Base-by-base conservation (phyloP, 2,888 invertebrate genomes). In the Timandra comae region DNA sequence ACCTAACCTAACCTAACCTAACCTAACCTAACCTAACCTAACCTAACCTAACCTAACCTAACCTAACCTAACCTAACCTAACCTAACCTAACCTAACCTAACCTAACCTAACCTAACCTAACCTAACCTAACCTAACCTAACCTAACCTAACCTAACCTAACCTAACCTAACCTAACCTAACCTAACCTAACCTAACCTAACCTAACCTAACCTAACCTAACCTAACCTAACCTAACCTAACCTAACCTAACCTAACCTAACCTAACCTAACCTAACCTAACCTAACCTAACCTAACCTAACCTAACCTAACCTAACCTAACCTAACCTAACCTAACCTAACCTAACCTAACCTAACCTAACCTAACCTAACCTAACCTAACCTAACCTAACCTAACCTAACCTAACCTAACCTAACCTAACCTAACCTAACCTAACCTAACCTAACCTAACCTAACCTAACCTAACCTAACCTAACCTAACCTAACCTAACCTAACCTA, bases 221-320 rank as follows among this genome's bases (percentile, higher is more conserved):
- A 31, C 31, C 31, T 31, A 31, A 31, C 31, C 31, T 31, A 31
- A 31, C 31, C 31, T 31, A 31, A 31, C 31, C 31, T 31, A 31
- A 31, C 31, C 31, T 31, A 31, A 31, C 31, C 31, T 31, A 31
- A 31, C 31, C 31, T 31, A 31, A 31, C 31, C 31, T 31, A 31
- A 31, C 31, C 31, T 31, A 31, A 31, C 31, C 31, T 31, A 31
- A 31, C 31, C 31, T 31, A 31, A 31, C 31, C 33, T 33, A 33
- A 33, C 33, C 33, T 33, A 33, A 33, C 33, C 33, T 33, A 33
- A 33, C 33, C 33, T 33, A 33, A 33, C 33, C 33, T 33, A 33
- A 33, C 33, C 33, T 33, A 33, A 33, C 33, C 33, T 33, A 33
- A 33, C 33, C 33, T 33, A 33, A 33, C 33, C 33, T 33, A 33